Evolutionary conservation across 2,113 vertebrate genomes (phyloP), one percentile per base, ranked within the genome.

Genomic region (Mesoclemmys tuberculata): DNA sequence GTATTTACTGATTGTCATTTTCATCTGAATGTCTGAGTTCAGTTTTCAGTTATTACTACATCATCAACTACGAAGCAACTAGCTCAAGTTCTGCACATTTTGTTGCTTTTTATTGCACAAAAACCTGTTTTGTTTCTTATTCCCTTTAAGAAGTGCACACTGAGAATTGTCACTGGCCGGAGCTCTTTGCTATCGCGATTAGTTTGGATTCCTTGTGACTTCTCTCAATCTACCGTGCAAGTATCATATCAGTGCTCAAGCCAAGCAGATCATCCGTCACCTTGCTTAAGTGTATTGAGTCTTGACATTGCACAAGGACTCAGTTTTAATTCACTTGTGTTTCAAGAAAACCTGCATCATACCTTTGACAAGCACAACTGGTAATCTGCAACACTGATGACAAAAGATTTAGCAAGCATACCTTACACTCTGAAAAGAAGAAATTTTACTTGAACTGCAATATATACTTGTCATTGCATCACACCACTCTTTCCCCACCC

Each of bases 321-420:
- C 82, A 91, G 85, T 77, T 97, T 97, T 93, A 98, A 98, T 98
- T 96, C 96, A 98, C 97, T 98, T 96, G 74, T 88, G 81, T 97
- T 97, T 90, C 84, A 95, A 90, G 90, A 92, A 97, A 95, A 90
- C 49, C 54, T 95, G 92, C 85, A 85, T 48, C 93, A 56, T 88
- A 87, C 79, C 90, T 93, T 91, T 92, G 84, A 95, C 84, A 85
- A 92, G 93, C 91, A 58, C 46, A 89, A 80, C 74, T 92, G 61
- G 31, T 87, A 87, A 92, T 85, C 92, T 97, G 90, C 95, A 96
- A 90, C 78, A 75, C 46, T 46, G 80, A 90, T 77, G 92, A 81
- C 83, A 90, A 91, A 92, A 94, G 64, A 90, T 56, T 85, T 87
- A 94, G 78, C 27, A 95, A 89, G 27, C 56, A 86, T 80, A 90